phyloP scores from a whole-genome alignment of 2,113 vertebrate genomes.

The Engraulis encrasicolus region DNA sequence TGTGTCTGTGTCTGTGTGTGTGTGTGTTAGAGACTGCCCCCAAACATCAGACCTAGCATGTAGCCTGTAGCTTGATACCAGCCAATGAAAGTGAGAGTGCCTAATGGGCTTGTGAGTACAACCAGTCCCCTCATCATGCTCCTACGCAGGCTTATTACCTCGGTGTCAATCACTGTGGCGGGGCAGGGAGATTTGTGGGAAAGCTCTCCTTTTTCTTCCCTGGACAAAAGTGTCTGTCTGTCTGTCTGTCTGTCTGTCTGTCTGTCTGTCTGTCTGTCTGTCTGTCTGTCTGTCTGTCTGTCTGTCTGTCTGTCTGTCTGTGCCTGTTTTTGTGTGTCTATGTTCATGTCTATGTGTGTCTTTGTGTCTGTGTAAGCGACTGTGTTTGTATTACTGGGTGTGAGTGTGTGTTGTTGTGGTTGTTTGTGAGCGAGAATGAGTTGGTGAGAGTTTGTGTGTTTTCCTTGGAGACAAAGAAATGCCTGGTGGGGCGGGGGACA shows the following conservation, averaged over 20 bases:
- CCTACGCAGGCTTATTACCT: not conserved
- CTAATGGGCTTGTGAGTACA: not conserved
- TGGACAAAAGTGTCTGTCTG: not conserved
- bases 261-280: not conserved
- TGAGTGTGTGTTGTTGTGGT: too few species aligned
- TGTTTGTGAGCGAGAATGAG: too few species aligned
- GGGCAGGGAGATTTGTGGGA: constrained; percentile 3
- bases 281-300: too few species aligned
- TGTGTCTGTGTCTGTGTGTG: not conserved
- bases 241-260: constrained; percentile 11
- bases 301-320: too few species aligned
- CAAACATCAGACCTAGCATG: not conserved
- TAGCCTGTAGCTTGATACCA: not conserved
- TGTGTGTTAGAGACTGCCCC: not conserved
- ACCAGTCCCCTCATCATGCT: not conserved
- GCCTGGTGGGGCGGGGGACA: not conserved
- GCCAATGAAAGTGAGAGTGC: not conserved
- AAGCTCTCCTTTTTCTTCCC: constrained; percentile 1
- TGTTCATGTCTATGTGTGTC: too few species aligned
- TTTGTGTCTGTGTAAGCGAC: too few species aligned
- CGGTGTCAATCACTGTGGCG: not conserved
- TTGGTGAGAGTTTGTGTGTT: constrained; percentile 6
- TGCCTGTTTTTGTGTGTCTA: too few species aligned
- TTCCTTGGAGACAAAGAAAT: not conserved
- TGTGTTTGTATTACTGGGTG: too few species aligned